Base-by-base conservation (phyloP, 2,888 invertebrate genomes). In the Blomia tropicalis region DNA sequence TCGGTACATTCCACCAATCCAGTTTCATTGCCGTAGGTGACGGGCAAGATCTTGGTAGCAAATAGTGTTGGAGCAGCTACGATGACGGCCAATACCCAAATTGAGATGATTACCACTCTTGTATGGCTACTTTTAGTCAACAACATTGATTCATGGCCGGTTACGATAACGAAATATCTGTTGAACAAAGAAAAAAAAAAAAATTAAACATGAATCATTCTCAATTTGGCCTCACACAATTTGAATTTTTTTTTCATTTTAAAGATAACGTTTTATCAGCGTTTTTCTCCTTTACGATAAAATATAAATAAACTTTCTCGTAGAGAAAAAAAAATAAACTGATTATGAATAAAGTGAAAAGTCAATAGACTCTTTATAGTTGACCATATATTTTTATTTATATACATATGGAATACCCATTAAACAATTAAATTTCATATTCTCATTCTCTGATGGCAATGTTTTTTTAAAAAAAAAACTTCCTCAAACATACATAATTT, bases 1-100 rank as follows among this genome's bases (percentile, higher is more conserved):
- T 61, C 61, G 3, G 23, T 29, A 29, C 61, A 61, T 22, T 61
- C 61, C 2, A 53, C 30, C 2, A 19, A 53, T n/a, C n/a, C n/a
- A 1, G 31, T 29, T n/a, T 30, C 22, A 23, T 32, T 53, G 3
- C 19, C 61, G 53, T 54, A 54, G 1, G 17, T 31, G 11, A 60
- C 27, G 5, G 60, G 51, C 31, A n/a, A 27, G 14, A 53, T 53
- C 14, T 43, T 32, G 7, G 61, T 32, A 2, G 30, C 30, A 27
- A 36, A 17, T 25, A 61, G 22, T 2, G 41, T 51, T 4, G 61
- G 61, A 19, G 32, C 22, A 7, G 61, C 51, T 11, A 61, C 29
- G 2, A 30, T 1, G 14, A 58, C 1, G 7, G 61, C n/a, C 23
- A 61, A 23, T 27, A 30, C 4, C 61, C 61, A 61, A 19, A 61